Percentiles rank a stretch among this genome's conserved stretches.
Conservation (phyloP, 2,797 vertebrate genomes). For the Phoebastria nigripes region DNA sequence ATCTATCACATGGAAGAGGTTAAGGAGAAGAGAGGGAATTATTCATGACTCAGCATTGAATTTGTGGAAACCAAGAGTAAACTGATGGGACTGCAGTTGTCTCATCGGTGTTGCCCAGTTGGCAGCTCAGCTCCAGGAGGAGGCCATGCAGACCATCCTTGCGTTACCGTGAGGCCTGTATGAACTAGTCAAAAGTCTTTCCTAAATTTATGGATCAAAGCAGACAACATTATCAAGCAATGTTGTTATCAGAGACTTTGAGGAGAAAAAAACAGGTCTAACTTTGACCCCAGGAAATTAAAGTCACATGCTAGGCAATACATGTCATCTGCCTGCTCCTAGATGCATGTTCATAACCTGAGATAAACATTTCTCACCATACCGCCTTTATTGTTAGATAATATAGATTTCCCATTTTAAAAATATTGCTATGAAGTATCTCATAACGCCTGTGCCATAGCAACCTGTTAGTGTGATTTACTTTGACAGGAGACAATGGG, state of each 20-base stretch:
- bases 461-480: conserved; percentile 63
- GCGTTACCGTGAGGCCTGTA: not conserved
- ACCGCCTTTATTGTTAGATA: conserved; percentile 34
- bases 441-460: conserved; percentile 39
- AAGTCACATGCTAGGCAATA: not conserved
- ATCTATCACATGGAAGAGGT: not conserved
- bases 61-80: not conserved
- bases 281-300: conserved; percentile 43
- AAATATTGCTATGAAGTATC: conserved; percentile 65
- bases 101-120: rapidly evolving
- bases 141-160: not conserved
- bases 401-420: conserved; percentile 59
- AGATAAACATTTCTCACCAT: conserved; percentile 42
- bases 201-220: conserved; percentile 1
- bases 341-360: not conserved
- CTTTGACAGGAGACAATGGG: conserved; percentile 51
- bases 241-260: not conserved
- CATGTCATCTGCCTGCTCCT: not conserved
- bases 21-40: not conserved
- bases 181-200: not conserved
- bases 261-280: not conserved
- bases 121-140: not conserved
- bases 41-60: not conserved
- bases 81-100: rapidly evolving
- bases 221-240: conserved; percentile 13